Evolutionary conservation across 2,797 vertebrate species (phyloP), one percentile per base, ranked within the genome.

Genomic region (Decapterus maruadsi): DNA sequence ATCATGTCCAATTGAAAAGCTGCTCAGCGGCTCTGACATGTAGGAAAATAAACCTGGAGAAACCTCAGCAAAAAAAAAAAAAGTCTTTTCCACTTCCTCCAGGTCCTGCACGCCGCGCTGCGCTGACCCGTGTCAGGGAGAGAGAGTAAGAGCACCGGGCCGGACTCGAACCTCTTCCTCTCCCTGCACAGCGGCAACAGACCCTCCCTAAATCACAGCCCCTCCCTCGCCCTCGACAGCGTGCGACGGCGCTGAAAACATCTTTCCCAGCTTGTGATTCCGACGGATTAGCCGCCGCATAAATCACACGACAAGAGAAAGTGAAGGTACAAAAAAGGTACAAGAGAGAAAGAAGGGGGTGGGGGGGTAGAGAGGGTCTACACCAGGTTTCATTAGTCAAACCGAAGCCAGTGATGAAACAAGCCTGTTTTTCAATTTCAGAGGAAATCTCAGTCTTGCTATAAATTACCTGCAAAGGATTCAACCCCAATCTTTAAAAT

Each of bases 231-330:
- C 55, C 89, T 31, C 78, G 90, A 93, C 89, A 91, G 91, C 66
- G 72, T 86, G 89, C 75, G 79, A 85, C 90, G 92, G 90, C 73
- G 92, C 89, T 88, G 89, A 89, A 93, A 92, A 93, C 84, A 67
- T 83, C 68, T 88, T 87, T 92, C 82, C 87, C 87, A 90, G 81
- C 75, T 85, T 89, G 89, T 86, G 81, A 92, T 92, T 91, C 83
- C 68, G 81, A 80, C 55, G 46, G 85, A 94, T 93, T 90, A 90
- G 78, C 72, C 11, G 1, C 22, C 1, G n/a, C 43, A 82, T 93
- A 92, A 94, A 92, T 95, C 90, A 90, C 43, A 57, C 0, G n/a
- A 53, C 20, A 60, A 82, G 57, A 78, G 13, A 76, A 76, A 64
- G 38, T 36, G 46, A 34, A 34, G 31, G 31, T 34, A 34, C 31